Evolutionary conservation across 64 coral and sea anemone genomes (phyloP).

Genomic region (Actinia tenebrosa): DNA sequence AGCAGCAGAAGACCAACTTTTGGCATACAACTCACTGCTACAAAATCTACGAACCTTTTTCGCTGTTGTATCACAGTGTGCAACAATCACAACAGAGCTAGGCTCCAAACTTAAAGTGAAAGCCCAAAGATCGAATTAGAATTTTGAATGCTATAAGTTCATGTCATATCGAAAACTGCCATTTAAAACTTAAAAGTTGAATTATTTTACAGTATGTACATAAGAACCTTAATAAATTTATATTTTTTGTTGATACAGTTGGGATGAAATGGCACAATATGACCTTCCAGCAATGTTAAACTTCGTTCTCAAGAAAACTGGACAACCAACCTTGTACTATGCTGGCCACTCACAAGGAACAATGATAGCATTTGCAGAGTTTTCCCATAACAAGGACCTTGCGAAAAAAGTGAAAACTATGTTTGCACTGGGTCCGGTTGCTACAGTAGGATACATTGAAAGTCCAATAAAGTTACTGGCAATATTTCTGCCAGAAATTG

Average conservation of each 20-base stretch:
- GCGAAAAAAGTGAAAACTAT: conserved; percentile 73
- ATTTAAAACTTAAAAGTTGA: too few relatives aligned
- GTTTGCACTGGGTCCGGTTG: conserved; percentile 78
- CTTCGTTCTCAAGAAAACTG: conserved; percentile 55
- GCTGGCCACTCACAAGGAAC: conserved; percentile 89
- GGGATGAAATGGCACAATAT: conserved; percentile 90
- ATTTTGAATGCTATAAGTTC: too few relatives aligned
- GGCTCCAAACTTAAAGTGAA: too few relatives aligned
- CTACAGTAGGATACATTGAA: conserved; percentile 57
- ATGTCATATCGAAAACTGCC: too few relatives aligned
- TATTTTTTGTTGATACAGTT: conserved; percentile 36
- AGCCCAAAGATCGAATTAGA: too few relatives aligned
- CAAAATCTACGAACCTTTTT: too few relatives aligned
- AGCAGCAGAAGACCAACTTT: too few relatives aligned
- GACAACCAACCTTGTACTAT: conserved; percentile 55
- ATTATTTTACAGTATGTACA: too few relatives aligned
- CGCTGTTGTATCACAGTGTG: too few relatives aligned
- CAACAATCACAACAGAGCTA: too few relatives aligned
- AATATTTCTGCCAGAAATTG: conserved; percentile 20
- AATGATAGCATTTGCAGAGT: conserved; percentile 78
- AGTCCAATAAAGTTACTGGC: conserved; percentile 69
- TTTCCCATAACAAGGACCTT: conserved; percentile 69
- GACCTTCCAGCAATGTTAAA: conserved; percentile 85
- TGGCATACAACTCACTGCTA: too few relatives aligned
- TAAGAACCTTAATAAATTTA: too few relatives aligned